Evolutionary conservation across 2,113 vertebrate species (phyloP).

Genomic region (Hystrix cristata): DNA sequence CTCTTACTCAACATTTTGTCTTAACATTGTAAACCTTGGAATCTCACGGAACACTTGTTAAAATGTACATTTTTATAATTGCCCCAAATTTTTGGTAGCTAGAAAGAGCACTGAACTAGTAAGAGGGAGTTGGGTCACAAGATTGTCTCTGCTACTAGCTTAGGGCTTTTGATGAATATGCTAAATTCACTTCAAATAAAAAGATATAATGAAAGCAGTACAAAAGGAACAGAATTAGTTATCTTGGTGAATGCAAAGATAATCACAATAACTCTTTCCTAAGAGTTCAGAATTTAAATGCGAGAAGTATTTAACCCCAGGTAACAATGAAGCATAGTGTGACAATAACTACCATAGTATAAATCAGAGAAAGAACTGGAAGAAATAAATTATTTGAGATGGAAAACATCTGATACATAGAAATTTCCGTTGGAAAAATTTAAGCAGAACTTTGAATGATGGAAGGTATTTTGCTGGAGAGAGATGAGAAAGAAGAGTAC

Average conservation of each 20-base stretch:
- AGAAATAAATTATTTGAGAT: neutral
- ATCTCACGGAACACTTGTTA: neutral
- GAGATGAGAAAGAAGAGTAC: neutral
- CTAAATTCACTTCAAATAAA: constrained; percentile 33
- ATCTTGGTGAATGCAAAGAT: neutral
- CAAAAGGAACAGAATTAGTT: neutral
- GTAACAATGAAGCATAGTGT: neutral
- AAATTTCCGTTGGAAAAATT: neutral
- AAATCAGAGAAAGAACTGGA: neutral
- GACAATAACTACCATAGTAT: neutral
- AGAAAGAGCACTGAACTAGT: constrained; percentile 16
- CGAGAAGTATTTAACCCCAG: constrained; percentile 13
- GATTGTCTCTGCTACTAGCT: neutral
- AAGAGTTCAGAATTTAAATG: constrained; percentile 6
- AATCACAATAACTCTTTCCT: neutral
- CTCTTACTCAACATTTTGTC: constrained; percentile 35
- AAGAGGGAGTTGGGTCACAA: neutral
- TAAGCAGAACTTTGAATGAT: constrained; percentile 35
- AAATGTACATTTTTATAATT: constrained; percentile 36
- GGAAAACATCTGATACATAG: neutral
- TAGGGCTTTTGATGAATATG: neutral
- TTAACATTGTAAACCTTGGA: neutral
- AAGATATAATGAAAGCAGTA: neutral
- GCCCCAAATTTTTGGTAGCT: neutral
- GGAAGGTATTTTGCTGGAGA: neutral